A percentile compares a stretch with the other conserved stretches of the same genome.
phyloP scores from a whole-genome alignment of 2,888 invertebrate genomes.

The Steinernema carpocapsae region DNA sequence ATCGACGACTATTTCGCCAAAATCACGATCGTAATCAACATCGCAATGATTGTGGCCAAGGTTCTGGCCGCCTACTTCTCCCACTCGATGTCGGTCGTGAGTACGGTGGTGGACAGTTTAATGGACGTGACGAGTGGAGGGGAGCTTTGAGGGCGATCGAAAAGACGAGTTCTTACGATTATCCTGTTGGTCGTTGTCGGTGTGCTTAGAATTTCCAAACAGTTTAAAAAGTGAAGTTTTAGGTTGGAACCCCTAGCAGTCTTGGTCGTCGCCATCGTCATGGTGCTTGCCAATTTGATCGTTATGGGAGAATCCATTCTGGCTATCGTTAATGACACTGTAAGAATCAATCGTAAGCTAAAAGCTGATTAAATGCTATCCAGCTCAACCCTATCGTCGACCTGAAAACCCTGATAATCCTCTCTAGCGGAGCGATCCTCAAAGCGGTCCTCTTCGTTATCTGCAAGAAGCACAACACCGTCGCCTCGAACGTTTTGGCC shows the following conservation, averaged over 20 bases:
- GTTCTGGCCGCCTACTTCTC: conserved; percentile 69
- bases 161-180: conserved; percentile 68
- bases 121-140: conserved; percentile 71
- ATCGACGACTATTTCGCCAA: conserved; percentile 53
- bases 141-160: conserved; percentile 63
- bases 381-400: conserved; percentile 51
- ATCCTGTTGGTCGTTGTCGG: conserved; percentile 70
- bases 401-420: conserved; percentile 48
- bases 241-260: conserved; percentile 70
- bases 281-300: conserved; percentile 67
- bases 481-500: conserved; percentile 63
- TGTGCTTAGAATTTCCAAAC: conserved; percentile 1
- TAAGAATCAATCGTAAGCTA: conserved; percentile 21
- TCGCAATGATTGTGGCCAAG: conserved; percentile 52
- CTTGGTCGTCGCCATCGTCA: conserved; percentile 70
- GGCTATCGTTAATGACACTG: conserved; percentile 59
- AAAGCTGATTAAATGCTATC: neutral
- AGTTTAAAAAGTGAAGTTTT: neutral
- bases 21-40: conserved; percentile 50
- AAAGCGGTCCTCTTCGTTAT: conserved; percentile 53
- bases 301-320: conserved; percentile 70
- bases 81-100: conserved; percentile 71
- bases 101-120: conserved; percentile 71
- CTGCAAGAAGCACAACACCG: conserved; percentile 50
- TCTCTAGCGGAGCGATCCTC: conserved; percentile 50